These are phyloP conservation scores for Vesta saturnalis DNA, from an alignment of 2,888 invertebrate genomes.

Conservation along the genomic window DNA sequence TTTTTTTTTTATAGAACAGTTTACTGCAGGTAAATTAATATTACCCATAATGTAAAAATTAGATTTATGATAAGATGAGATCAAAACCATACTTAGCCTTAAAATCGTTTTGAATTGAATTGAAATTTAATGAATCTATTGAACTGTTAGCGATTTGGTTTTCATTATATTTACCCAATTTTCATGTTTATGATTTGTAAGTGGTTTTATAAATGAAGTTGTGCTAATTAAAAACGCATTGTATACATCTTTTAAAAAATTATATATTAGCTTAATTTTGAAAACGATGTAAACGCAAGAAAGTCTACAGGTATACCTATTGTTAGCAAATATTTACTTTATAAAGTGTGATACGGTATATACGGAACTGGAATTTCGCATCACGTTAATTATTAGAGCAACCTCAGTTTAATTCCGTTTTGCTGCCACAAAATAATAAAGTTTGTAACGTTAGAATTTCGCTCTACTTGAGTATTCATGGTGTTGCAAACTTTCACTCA, in stretches of 20 bases:
- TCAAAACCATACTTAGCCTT: too few species aligned
- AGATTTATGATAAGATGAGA: too few species aligned
- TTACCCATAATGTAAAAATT: too few species aligned
- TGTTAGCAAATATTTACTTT: constrained; percentile 34
- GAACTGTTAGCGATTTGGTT: too few species aligned
- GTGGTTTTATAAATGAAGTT: background rate
- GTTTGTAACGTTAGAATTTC: constrained; percentile 43
- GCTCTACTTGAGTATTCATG: constrained; percentile 44
- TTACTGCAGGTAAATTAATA: too few species aligned
- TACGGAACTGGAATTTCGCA: constrained; percentile 23
- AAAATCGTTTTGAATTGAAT: too few species aligned
- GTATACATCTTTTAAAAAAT: background rate
- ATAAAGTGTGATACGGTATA: constrained; percentile 28
- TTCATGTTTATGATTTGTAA: too few species aligned
- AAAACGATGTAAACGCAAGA: background rate
- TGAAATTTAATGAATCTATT: too few species aligned
- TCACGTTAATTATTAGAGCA: constrained; percentile 35
- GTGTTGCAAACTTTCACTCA: constrained; percentile 58
- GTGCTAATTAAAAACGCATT: background rate
- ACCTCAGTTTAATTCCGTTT: constrained; percentile 44
- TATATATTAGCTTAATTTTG: background rate
- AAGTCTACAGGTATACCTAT: constrained; percentile 21
- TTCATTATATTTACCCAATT: too few species aligned
- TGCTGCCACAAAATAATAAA: constrained; percentile 45
- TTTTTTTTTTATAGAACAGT: too few species aligned